Conservation (phyloP, 1,140 invertebrate species). For the Cryptotermes secundus region DNA sequence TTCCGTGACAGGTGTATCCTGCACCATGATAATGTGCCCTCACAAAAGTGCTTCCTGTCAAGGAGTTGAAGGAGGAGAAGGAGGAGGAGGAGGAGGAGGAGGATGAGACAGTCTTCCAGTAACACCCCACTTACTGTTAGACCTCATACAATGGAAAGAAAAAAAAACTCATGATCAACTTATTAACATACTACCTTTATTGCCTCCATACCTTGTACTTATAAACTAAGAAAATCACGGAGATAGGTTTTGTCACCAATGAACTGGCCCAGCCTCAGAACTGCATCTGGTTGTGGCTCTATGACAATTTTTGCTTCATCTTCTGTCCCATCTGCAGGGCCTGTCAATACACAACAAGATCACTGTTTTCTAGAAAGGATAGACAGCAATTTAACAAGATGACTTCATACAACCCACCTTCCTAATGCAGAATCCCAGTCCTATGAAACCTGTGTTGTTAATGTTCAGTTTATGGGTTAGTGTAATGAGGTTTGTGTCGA, state of each 20-base stretch:
- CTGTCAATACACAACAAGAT: neutral
- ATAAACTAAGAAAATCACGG: conserved; percentile 51
- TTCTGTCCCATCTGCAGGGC: conserved; percentile 46
- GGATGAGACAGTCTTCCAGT: no score
- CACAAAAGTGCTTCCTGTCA: no score
- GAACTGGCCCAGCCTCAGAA: conserved; percentile 57
- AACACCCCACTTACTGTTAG: no score
- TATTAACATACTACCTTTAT: no score
- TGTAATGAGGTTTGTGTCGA: no score
- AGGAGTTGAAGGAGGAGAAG: no score
- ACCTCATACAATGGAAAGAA: no score
- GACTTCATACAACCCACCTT: neutral
- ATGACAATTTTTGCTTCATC: conserved; percentile 50
- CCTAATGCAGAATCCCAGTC: neutral
- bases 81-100: no score
- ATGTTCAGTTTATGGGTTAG: neutral
- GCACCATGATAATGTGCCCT: no score
- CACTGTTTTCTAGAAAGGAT: neutral
- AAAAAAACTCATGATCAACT: no score
- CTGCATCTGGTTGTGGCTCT: conserved; percentile 52
- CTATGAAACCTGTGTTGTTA: neutral
- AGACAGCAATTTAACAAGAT: neutral
- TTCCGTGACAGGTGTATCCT: no score
- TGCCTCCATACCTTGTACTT: neutral
- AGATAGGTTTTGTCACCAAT: conserved; percentile 57